Conservation (phyloP, 2,113 vertebrate species). For the Boulengeromyrus knoepffleri region DNA sequence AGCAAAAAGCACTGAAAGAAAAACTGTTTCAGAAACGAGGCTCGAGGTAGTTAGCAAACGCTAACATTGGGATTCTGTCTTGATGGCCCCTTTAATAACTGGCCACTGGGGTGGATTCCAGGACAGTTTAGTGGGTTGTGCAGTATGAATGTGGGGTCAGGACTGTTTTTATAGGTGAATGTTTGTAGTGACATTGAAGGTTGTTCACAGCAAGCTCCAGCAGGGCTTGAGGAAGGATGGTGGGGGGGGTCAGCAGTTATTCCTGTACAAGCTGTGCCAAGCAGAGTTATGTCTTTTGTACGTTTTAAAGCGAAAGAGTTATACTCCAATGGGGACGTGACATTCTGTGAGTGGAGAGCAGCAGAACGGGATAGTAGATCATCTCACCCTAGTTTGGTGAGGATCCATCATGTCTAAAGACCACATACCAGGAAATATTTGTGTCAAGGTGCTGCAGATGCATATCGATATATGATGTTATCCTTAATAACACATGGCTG, state of each 20-base stretch:
- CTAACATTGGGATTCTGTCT: not conserved
- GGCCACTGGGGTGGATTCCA: not conserved
- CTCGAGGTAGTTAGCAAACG: not conserved
- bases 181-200: not conserved
- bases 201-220: conserved; percentile 9
- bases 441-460: not conserved
- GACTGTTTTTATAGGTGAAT: conserved; percentile 6
- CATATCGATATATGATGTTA: not conserved
- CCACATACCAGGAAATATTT: not conserved
- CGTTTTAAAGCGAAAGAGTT: not conserved
- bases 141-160: not conserved
- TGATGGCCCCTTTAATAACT: not conserved
- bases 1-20: not conserved
- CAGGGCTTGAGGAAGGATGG: not conserved
- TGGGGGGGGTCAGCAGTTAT: not conserved
- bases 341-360: not conserved
- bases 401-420: not conserved
- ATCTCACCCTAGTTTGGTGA: not conserved
- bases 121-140: not conserved
- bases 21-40: not conserved
- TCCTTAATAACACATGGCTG: not conserved
- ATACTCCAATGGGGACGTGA: not conserved
- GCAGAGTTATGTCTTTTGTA: not conserved
- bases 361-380: not conserved
- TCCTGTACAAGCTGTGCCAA: not conserved